Base-by-base conservation (phyloP, 1,140 invertebrate genomes). In the Drosophila bocki region DNA sequence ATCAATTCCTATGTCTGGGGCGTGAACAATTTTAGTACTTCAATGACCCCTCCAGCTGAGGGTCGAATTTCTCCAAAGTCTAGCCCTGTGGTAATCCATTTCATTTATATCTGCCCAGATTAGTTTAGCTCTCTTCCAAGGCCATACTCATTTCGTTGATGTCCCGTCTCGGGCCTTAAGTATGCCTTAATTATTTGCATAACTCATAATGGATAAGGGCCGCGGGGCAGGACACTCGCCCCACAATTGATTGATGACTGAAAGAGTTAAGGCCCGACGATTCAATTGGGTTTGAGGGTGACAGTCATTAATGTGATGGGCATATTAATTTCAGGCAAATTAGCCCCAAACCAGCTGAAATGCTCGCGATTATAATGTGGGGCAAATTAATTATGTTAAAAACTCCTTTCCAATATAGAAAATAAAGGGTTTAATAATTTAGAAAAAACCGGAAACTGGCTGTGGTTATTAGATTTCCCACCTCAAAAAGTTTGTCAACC, bases 131-230 rank as follows among this genome's bases (percentile, higher is more conserved):
- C 57, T 22, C 8, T 15, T 22, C 41, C 50, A 57, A 57, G 60
- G 69, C 69, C 56, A 63, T 65, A 78, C 57, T 59, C 75, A 78
- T 78, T 78, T 78, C 54, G 75, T 50, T 78, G 48, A 48, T 15
- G 45, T 48, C 22, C 45, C 13, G 22, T 48, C 22, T 26, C 45
- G 1, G 11, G 44, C 35, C 56, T 45, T 29, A 29, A 29, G 26
- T 29, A 29, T 29, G 57, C 45, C 75, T 53, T 78, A 78, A 78
- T 78, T 78, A 78, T 78, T 78, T 78, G 75, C 76, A 78, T 78
- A 78, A 71, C 76, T 78, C 65, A 64, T 71, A 71, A 56, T 68
- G 63, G 75, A 54, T 54, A 19, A 39, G 15, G 37, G 60, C 60
- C 61, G 56, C 41, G 37, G 75, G 74, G 44, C 69, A 51, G 53